Evolutionary conservation across 2,888 invertebrate species (phyloP).

Genomic region (Apodemia zela): DNA sequence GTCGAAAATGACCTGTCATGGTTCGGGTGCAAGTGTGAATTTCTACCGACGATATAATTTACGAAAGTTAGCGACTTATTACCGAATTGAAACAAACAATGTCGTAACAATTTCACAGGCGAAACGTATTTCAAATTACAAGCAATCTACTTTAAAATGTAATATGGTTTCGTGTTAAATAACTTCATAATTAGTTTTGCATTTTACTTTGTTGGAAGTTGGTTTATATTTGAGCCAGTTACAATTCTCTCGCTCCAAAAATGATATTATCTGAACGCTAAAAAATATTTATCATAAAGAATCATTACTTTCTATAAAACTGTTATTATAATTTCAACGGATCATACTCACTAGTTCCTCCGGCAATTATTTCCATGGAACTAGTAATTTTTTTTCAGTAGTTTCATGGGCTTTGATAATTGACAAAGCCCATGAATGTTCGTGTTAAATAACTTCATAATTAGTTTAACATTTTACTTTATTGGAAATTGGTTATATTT

Average conservation of each 20-base stretch:
- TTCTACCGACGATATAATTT: conserved; percentile 31
- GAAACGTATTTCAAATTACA: conserved; percentile 52
- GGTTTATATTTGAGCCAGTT: not conserved
- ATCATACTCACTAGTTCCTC: too few species aligned
- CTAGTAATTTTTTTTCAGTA: too few species aligned
- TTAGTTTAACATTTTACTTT: not conserved
- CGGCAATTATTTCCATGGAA: too few species aligned
- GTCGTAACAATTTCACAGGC: conserved; percentile 50
- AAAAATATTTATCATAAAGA: too few species aligned
- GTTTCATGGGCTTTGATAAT: too few species aligned
- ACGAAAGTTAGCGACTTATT: conserved; percentile 54
- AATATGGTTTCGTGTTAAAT: conserved; percentile 1
- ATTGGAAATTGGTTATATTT: not conserved
- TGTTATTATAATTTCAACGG: too few species aligned
- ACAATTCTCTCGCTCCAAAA: too few species aligned
- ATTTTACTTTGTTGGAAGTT: not conserved
- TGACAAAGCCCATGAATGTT: too few species aligned
- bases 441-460: conserved; percentile 12
- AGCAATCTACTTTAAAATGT: conserved; percentile 26
- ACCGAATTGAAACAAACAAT: conserved; percentile 57
- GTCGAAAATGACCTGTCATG: conserved; percentile 18
- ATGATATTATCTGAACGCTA: too few species aligned
- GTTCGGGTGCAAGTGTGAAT: conserved; percentile 29
- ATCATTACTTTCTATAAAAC: too few species aligned
- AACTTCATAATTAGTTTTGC: conserved; percentile 14